Conservation (phyloP, 2,888 invertebrate genomes). For the Oconnorella tubifera region DNA sequence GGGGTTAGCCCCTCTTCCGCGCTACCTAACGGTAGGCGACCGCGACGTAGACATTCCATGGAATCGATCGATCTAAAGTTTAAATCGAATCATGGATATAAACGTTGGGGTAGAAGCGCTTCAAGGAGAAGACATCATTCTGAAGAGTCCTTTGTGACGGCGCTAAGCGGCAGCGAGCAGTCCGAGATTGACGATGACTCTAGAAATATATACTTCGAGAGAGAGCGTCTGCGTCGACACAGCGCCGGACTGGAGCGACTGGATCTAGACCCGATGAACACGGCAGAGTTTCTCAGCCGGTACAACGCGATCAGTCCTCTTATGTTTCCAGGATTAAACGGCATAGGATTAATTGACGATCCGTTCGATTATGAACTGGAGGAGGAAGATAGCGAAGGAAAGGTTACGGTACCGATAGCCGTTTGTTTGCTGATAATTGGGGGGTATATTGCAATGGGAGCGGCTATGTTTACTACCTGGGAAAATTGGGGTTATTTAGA, state of each 20-base stretch:
- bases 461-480: conserved; percentile 84
- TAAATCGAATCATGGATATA: neutral
- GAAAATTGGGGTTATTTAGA: conserved; percentile 88
- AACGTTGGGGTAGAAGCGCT: neutral
- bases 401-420: conserved; percentile 73
- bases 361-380: conserved; percentile 24
- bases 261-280: neutral
- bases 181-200: neutral
- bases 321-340: conserved; percentile 5
- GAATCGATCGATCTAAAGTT: neutral
- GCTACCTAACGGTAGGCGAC: neutral
- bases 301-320: conserved; percentile 3
- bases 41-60: conserved; percentile 7
- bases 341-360: conserved; percentile 17
- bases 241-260: neutral
- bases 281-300: neutral
- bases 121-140: conserved; percentile 20
- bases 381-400: conserved; percentile 23
- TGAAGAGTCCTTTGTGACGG: conserved; percentile 34
- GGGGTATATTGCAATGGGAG: conserved; percentile 82
- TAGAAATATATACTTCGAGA: neutral
- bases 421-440: conserved; percentile 86
- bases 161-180: conserved; percentile 10
- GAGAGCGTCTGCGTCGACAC: neutral
- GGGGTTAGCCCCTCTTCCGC: neutral